Evolutionary conservation across 2,797 vertebrate genomes (phyloP).

Genomic region (Rhadinocentrus ornatus): DNA sequence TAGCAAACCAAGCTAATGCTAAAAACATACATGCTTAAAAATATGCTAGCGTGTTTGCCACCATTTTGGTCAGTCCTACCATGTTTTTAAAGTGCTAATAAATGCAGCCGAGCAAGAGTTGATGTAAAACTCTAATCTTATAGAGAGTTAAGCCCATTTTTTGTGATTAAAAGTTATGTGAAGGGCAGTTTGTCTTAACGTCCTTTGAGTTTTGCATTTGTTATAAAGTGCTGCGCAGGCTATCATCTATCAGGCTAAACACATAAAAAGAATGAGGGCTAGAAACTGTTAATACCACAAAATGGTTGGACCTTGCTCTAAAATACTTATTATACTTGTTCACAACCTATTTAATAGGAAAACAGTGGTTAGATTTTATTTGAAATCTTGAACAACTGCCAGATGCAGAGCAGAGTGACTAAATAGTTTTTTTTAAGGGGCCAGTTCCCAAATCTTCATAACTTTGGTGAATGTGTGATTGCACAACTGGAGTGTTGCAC

Average conservation of each 20-base stretch:
- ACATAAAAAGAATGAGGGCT: constrained; percentile 1
- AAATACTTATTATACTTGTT: constrained; percentile 38
- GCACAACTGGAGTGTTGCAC: constrained; percentile 23
- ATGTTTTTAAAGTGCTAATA: not conserved
- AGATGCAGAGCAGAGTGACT: constrained; percentile 20
- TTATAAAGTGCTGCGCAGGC: not conserved
- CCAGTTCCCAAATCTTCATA: not conserved
- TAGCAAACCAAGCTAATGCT: too few species aligned
- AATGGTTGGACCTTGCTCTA: constrained; percentile 38
- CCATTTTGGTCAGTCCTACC: not conserved
- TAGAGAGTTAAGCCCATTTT: not conserved
- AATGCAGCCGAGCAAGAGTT: not conserved
- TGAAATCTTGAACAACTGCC: constrained; percentile 32
- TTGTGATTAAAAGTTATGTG: not conserved
- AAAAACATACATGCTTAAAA: too few species aligned
- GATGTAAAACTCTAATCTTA: not conserved
- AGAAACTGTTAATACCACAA: constrained; percentile 22
- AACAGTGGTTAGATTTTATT: constrained; percentile 39
- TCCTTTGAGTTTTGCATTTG: constrained; percentile 5
- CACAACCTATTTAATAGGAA: constrained; percentile 26
- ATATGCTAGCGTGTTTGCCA: too few species aligned
- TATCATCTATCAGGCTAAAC: too few species aligned
- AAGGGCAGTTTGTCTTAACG: constrained; percentile 1
- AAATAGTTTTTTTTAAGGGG: constrained; percentile 1
- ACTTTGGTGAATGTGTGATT: constrained; percentile 11